phyloP scores from a whole-genome alignment of 2,797 vertebrate genomes.

The Urocyon cinereoargenteus region DNA sequence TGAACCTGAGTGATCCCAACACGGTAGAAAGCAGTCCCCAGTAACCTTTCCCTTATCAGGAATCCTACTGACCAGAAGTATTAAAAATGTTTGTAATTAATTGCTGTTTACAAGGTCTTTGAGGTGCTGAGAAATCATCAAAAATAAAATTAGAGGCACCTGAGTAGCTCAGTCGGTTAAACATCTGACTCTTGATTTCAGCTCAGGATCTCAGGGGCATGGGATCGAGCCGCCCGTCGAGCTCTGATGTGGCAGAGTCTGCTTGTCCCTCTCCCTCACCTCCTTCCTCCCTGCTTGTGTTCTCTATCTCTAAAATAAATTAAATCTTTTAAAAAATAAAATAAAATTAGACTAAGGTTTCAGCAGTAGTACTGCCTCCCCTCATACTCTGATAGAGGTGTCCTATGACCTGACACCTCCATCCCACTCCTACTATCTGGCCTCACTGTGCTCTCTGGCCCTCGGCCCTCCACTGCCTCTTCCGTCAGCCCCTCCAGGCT shows the following conservation, averaged over 20 bases:
- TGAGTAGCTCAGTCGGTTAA: neutral
- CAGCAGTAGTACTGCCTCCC: neutral
- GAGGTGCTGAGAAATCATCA: slow-evolving; percentile 49
- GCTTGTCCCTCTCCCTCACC: neutral
- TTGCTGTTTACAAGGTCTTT: neutral
- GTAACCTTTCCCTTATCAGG: neutral
- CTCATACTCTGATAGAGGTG: neutral
- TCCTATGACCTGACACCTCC: neutral
- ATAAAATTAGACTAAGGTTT: neutral
- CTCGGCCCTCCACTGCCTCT: neutral
- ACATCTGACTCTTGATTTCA: neutral
- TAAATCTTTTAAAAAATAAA: slow-evolving; percentile 3
- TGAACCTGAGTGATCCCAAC: neutral
- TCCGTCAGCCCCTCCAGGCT: neutral
- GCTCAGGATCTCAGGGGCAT: neutral
- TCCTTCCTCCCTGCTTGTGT: too few relatives aligned
- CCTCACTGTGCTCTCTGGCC: too few relatives aligned
- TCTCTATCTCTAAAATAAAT: neutral
- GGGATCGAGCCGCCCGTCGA: accelerated
- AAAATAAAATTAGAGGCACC: slow-evolving; percentile 31
- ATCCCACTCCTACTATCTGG: neutral
- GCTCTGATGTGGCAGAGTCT: neutral
- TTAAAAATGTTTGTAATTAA: slow-evolving; percentile 53
- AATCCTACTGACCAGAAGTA: neutral
- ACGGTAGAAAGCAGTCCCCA: neutral